Conservation (phyloP, 2,888 invertebrate species). For the Papilio demoleus region DNA sequence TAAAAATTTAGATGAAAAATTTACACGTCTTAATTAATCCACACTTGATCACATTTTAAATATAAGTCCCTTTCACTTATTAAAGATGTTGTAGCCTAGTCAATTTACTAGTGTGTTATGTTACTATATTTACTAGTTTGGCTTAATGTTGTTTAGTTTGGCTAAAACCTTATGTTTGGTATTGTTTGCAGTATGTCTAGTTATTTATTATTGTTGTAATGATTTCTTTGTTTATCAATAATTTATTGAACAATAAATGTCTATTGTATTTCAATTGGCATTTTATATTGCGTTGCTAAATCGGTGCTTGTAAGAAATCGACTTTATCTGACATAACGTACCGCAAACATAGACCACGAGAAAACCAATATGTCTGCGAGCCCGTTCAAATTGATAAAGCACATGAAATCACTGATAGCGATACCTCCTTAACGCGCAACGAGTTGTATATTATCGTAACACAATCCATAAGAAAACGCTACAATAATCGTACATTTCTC, state of each 20-base stretch:
- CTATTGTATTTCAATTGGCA: constrained; percentile 10
- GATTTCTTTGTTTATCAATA: not conserved
- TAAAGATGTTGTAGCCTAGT: too few species aligned
- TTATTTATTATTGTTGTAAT: constrained; percentile 3
- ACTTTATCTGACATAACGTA: constrained; percentile 61
- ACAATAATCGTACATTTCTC: constrained; percentile 82
- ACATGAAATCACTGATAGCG: constrained; percentile 76
- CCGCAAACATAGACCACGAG: constrained; percentile 63
- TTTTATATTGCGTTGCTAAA: constrained; percentile 28
- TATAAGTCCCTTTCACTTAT: too few species aligned
- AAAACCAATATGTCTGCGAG: constrained; percentile 73
- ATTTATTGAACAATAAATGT: constrained; percentile 9
- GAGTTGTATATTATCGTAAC: constrained; percentile 79
- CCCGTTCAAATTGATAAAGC: constrained; percentile 76
- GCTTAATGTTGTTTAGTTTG: too few species aligned
- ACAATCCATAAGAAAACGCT: constrained; percentile 78
- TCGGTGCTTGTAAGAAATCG: constrained; percentile 35
- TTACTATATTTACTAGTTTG: too few species aligned
- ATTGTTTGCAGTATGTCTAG: not conserved
- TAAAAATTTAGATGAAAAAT: too few species aligned
- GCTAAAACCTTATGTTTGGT: too few species aligned
- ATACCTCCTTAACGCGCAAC: constrained; percentile 69
- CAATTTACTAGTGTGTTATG: too few species aligned
- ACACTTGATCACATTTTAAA: too few species aligned
- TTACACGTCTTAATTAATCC: too few species aligned